A percentile compares a stretch with the other conserved stretches of the same genome.
These are phyloP conservation scores for Eulemur coronatus DNA, from an alignment of 2,797 vertebrate species.

Conservation along the genomic window DNA sequence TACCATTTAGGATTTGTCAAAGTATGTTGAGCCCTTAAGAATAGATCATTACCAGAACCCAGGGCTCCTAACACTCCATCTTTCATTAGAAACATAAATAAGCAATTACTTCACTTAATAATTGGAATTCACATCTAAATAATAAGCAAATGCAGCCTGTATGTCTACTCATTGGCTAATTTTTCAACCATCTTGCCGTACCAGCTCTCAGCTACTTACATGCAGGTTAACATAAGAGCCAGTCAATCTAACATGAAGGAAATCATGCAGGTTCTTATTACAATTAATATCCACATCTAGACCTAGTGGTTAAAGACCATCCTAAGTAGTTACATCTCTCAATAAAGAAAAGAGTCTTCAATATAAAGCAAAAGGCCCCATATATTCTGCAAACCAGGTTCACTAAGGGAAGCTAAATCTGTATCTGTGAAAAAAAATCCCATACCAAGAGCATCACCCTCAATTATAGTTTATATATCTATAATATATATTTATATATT, in stretches of 20 bases:
- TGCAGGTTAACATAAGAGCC: neutral
- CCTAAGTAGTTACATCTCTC: neutral
- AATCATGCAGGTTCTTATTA: neutral
- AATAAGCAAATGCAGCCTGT: neutral
- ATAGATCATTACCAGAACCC: neutral
- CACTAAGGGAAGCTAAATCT: neutral
- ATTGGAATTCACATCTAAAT: neutral
- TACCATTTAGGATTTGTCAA: neutral
- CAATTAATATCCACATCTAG: neutral
- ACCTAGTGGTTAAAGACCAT: neutral
- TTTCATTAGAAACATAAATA: neutral
- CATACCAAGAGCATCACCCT: neutral
- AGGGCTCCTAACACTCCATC: neutral
- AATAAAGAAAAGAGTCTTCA: neutral
- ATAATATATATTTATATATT: neutral
- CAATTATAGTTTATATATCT: neutral
- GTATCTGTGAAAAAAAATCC: neutral
- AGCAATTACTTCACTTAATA: neutral
- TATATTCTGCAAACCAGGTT: neutral
- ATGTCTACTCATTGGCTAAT: neutral
- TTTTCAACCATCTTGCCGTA: neutral
- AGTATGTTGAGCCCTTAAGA: neutral
- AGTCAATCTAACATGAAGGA: neutral
- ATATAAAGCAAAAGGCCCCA: neutral
- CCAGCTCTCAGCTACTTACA: neutral